Base-by-base conservation (phyloP, 2,888 invertebrate genomes). In the Tineola bisselliella region DNA sequence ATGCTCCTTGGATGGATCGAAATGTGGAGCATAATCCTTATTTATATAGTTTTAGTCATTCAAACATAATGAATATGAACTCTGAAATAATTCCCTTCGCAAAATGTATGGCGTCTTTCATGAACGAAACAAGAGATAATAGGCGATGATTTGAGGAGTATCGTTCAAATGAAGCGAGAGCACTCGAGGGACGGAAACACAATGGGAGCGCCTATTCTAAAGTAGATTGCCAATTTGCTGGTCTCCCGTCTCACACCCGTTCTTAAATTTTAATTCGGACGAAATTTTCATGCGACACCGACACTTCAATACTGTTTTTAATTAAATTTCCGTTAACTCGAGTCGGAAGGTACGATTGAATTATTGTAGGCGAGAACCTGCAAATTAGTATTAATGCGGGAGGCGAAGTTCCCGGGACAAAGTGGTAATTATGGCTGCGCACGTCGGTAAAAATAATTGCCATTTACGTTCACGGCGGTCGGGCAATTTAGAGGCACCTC, bases 311-410 rank as follows among this genome's bases (percentile, higher is more conserved):
- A 61, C 62, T 62, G 63, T 62, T 61, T 64, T 63, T 63, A 64
- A 65, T 64, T 62, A 62, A 70, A 74, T 74, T 72, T 69, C 68
- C 60, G 63, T 66, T 66, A 72, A 71, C 73, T 70, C 66, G 66
- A 67, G 70, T 67, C 64, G 65, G 70, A 70, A 70, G 69, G 69
- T 67, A 67, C 71, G 70, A 75, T 75, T 76, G 71, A 76, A 75
- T 76, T 76, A 75, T 75, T 71, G 70, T 71, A 71, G 71, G 70
- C 71, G 71, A 70, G 72, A 70, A 64, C 66, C 64, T 65, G 69
- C 68, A 75, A 75, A 76, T 75, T 76, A 75, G 72, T 70, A 74
- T 59, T 59, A 62, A 62, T 56, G 64, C 59, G 54, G 48, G 31
- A 44, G 44, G 59, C 44, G 60, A 44, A 58, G 58, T 64, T 62